A percentile compares a stretch with the other conserved stretches of the same genome.
Conservation (phyloP, 1,140 invertebrate species). For the Drosophila obscura region DNA sequence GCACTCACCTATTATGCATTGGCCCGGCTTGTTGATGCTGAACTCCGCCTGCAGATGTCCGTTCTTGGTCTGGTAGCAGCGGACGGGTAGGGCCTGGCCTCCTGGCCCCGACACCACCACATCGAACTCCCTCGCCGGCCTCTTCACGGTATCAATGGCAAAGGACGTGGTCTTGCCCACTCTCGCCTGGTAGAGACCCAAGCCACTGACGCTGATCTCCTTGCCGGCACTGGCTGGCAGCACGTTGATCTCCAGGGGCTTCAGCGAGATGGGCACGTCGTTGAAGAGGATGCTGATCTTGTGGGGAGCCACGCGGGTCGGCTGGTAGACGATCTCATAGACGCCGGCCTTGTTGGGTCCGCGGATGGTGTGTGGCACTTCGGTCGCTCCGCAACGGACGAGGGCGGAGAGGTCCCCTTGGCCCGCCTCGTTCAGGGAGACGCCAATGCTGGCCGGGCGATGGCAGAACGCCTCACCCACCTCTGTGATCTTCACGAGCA, state of each 20-base stretch:
- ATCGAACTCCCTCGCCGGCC: slow-evolving; percentile 93
- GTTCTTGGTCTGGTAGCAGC: slow-evolving; percentile 97
- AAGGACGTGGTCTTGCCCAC: slow-evolving; percentile 92
- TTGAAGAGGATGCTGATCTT: slow-evolving; percentile 92
- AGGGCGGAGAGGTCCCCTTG: slow-evolving; percentile 91
- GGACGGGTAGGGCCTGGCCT: slow-evolving; percentile 94
- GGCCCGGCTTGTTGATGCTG: slow-evolving; percentile 90
- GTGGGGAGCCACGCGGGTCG: slow-evolving; percentile 91
- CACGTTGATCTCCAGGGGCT: slow-evolving; percentile 85
- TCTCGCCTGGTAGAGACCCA: slow-evolving; percentile 92
- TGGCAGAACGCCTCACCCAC: slow-evolving; percentile 92
- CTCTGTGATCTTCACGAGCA: slow-evolving; percentile 90
- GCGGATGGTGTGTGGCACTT: slow-evolving; percentile 92
- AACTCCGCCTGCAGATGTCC: slow-evolving; percentile 96
- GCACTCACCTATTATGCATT: slow-evolving; percentile 87
- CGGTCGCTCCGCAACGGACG: slow-evolving; percentile 91
- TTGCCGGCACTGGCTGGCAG: slow-evolving; percentile 87
- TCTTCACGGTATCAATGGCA: slow-evolving; percentile 90
- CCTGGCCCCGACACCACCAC: slow-evolving; percentile 95
- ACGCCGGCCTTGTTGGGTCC: slow-evolving; percentile 87
- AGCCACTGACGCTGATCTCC: slow-evolving; percentile 87
- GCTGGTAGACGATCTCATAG: slow-evolving; percentile 94
- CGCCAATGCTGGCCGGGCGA: slow-evolving; percentile 89
- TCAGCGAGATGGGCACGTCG: slow-evolving; percentile 87
- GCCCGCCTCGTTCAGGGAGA: slow-evolving; percentile 90